Evolutionary conservation across 2,797 vertebrate genomes (phyloP).

Genomic region (Gambusia yucatana): DNA sequence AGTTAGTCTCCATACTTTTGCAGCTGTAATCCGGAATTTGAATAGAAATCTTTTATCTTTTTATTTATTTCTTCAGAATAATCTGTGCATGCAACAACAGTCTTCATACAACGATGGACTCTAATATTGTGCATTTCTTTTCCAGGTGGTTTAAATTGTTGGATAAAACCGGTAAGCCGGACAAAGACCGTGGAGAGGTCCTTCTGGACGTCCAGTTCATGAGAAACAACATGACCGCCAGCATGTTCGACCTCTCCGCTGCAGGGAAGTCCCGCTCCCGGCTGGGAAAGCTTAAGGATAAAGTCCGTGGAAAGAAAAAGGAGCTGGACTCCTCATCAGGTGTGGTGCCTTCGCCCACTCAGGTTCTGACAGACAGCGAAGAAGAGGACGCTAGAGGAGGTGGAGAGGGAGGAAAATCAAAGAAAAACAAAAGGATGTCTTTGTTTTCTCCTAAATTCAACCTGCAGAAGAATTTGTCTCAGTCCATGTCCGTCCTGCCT

Average conservation of each 20-base stretch:
- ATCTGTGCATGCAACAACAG: background rate
- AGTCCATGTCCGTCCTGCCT: constrained; percentile 89
- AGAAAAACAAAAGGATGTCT: constrained; percentile 88
- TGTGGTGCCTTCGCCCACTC: constrained; percentile 77
- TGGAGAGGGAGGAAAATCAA: constrained; percentile 71
- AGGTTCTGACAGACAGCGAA: constrained; percentile 89
- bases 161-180: constrained; percentile 90
- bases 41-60: background rate
- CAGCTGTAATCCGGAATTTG: background rate
- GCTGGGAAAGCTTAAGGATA: constrained; percentile 94
- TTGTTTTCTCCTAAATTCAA: constrained; percentile 88
- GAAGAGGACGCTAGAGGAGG: constrained; percentile 80
- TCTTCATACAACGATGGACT: background rate
- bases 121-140: background rate
- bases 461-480: constrained; percentile 90
- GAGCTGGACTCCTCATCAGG: constrained; percentile 81
- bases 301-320: constrained; percentile 89
- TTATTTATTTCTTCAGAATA: background rate
- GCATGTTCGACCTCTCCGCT: constrained; percentile 95
- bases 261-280: constrained; percentile 89
- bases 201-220: constrained; percentile 93
- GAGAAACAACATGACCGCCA: constrained; percentile 94
- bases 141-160: constrained; percentile 91
- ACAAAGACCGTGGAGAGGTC: constrained; percentile 94
- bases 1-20: background rate